Evolutionary conservation across 2,888 invertebrate genomes (phyloP).

Genomic region (Gryllus longicercus): DNA sequence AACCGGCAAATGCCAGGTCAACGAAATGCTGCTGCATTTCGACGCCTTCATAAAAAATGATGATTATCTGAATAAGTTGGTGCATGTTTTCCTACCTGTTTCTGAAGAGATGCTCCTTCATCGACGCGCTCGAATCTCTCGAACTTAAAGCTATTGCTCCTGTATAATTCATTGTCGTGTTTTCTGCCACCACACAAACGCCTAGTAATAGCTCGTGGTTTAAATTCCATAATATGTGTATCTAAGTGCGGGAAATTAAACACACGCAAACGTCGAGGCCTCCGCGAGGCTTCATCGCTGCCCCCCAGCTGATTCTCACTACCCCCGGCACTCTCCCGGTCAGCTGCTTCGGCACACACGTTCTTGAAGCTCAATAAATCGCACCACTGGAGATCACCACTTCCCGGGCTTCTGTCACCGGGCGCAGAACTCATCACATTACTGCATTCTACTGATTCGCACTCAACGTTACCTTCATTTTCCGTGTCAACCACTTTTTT

Average conservation of each 20-base stretch:
- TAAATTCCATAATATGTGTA: slow-evolving; percentile 42
- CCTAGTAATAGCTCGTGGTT: slow-evolving; percentile 60
- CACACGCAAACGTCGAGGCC: slow-evolving; percentile 35
- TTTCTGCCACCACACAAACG: slow-evolving; percentile 51
- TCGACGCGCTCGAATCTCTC: slow-evolving; percentile 72
- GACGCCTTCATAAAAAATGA: too few relatives aligned
- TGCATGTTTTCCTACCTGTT: slow-evolving; percentile 43
- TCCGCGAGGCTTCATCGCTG: slow-evolving; percentile 34
- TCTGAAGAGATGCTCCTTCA: slow-evolving; percentile 53
- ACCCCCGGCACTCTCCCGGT: slow-evolving; percentile 29
- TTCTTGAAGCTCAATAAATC: slow-evolving; percentile 36
- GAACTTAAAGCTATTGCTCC: slow-evolving; percentile 85
- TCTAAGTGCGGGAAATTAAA: slow-evolving; percentile 37
- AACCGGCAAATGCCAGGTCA: too few relatives aligned
- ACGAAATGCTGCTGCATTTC: too few relatives aligned
- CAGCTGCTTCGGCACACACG: slow-evolving; percentile 32
- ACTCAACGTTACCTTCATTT: slow-evolving; percentile 25
- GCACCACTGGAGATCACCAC: slow-evolving; percentile 35
- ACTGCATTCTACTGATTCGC: slow-evolving; percentile 40
- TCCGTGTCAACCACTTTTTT: slow-evolving; percentile 34
- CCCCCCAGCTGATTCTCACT: slow-evolving; percentile 35
- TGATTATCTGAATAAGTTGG: too few relatives aligned
- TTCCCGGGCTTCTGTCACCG: slow-evolving; percentile 39
- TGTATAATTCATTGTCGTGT: slow-evolving; percentile 75
- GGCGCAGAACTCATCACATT: slow-evolving; percentile 40